phyloP scores from a whole-genome alignment of 2,113 vertebrate genomes.

The Mus musculus region DNA sequence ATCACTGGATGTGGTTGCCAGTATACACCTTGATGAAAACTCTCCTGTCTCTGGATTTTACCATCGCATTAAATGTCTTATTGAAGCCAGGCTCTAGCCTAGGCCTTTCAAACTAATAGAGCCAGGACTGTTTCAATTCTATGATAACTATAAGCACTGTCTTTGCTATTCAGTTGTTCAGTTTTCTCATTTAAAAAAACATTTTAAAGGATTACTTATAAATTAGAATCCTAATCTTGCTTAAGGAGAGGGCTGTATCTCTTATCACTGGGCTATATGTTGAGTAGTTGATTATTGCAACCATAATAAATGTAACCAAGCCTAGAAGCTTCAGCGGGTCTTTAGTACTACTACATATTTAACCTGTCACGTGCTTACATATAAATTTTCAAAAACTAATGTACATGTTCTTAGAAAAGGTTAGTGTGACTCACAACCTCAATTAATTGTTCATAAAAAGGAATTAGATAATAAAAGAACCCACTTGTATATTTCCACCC shows the following conservation, averaged over 20 bases:
- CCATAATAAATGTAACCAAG: neutral
- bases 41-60: neutral
- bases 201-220: slow-evolving; percentile 6
- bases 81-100: neutral
- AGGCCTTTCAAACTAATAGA: neutral
- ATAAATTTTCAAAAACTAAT: neutral
- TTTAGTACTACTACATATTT: neutral
- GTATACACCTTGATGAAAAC: neutral
- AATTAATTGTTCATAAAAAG: slow-evolving; percentile 21
- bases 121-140: neutral
- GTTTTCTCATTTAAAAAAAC: neutral
- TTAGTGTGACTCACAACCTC: neutral
- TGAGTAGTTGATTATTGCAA: neutral
- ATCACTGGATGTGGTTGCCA: neutral
- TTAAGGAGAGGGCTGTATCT: neutral
- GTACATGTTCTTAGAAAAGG: neutral
- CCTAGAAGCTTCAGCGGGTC: neutral
- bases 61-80: neutral
- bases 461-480: slow-evolving; percentile 1
- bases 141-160: neutral
- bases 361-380: slow-evolving; percentile 22
- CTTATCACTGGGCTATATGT: neutral
- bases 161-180: neutral
- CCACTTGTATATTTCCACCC: neutral
- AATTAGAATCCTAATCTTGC: slow-evolving; percentile 1